phyloP scores from a whole-genome alignment of 2,888 invertebrate species.

The Rhagonycha fulva region DNA sequence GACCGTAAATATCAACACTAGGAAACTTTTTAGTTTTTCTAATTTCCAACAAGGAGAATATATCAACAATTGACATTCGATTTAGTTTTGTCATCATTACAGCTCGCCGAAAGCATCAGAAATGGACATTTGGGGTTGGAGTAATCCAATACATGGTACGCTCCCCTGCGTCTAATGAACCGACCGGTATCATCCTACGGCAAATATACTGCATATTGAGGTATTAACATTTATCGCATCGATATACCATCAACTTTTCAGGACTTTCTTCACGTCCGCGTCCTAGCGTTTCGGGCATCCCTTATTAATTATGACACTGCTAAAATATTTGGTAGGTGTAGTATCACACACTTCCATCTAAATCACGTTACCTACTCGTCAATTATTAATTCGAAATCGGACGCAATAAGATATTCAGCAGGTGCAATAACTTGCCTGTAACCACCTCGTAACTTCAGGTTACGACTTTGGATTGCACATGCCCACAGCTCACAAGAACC shows the following conservation, averaged over 20 bases:
- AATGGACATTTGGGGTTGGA: slow-evolving; percentile 27
- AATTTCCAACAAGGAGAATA: neutral
- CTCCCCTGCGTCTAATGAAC: slow-evolving; percentile 42
- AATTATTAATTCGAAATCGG: slow-evolving; percentile 35
- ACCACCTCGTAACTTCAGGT: slow-evolving; percentile 51
- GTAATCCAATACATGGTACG: slow-evolving; percentile 27
- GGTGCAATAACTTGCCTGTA: slow-evolving; percentile 51
- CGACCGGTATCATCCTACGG: slow-evolving; percentile 46
- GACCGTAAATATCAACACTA: neutral
- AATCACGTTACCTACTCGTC: slow-evolving; percentile 18
- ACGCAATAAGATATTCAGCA: slow-evolving; percentile 45
- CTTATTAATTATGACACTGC: neutral
- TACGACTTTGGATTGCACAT: slow-evolving; percentile 40
- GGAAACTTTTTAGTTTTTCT: neutral
- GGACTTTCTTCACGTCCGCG: slow-evolving; percentile 31
- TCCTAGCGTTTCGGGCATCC: slow-evolving; percentile 8
- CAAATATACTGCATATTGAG: slow-evolving; percentile 56
- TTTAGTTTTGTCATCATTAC: slow-evolving; percentile 31
- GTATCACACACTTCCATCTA: neutral
- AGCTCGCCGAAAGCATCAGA: slow-evolving; percentile 34
- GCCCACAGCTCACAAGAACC: slow-evolving; percentile 16
- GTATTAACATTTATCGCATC: slow-evolving; percentile 55
- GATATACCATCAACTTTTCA: slow-evolving; percentile 38
- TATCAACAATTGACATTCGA: slow-evolving; percentile 32
- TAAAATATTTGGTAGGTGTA: neutral